These are phyloP conservation scores for Chelidonichthys spinosus DNA, from an alignment of 2,797 vertebrate species.

Conservation along the genomic window DNA sequence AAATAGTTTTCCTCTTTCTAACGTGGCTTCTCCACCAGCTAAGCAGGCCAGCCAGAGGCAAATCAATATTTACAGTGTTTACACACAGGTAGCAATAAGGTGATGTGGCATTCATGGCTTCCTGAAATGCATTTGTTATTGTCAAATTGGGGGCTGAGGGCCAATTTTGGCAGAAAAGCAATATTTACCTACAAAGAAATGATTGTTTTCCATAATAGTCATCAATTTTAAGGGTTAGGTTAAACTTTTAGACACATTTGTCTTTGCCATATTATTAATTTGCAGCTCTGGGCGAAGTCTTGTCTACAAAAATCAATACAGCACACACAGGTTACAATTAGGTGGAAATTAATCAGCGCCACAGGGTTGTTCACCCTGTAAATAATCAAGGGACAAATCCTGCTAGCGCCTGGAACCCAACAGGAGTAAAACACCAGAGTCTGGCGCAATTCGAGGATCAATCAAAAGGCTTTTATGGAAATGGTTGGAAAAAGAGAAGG, in stretches of 20 bases:
- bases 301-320: constrained; percentile 72
- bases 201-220: constrained; percentile 65
- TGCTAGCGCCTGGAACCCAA: constrained; percentile 49
- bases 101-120: constrained; percentile 47
- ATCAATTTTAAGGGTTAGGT: constrained; percentile 67
- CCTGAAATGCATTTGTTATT: constrained; percentile 62
- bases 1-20: constrained; percentile 75
- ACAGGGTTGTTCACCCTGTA: constrained; percentile 62
- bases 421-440: constrained; percentile 50
- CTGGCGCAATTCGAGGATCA: constrained; percentile 65
- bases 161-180: constrained; percentile 70
- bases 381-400: constrained; percentile 72
- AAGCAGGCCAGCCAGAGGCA: constrained; percentile 72
- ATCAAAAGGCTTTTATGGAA: constrained; percentile 77
- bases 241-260: constrained; percentile 74
- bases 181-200: constrained; percentile 72
- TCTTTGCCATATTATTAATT: constrained; percentile 76
- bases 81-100: constrained; percentile 84
- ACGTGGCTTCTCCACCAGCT: constrained; percentile 82
- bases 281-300: constrained; percentile 66
- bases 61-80: constrained; percentile 84
- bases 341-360: constrained; percentile 77
- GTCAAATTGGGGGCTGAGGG: constrained; percentile 53
- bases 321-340: constrained; percentile 77
- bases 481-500: constrained; percentile 63